phyloP scores from a whole-genome alignment of 2,888 invertebrate genomes.

The Meganola albula region DNA sequence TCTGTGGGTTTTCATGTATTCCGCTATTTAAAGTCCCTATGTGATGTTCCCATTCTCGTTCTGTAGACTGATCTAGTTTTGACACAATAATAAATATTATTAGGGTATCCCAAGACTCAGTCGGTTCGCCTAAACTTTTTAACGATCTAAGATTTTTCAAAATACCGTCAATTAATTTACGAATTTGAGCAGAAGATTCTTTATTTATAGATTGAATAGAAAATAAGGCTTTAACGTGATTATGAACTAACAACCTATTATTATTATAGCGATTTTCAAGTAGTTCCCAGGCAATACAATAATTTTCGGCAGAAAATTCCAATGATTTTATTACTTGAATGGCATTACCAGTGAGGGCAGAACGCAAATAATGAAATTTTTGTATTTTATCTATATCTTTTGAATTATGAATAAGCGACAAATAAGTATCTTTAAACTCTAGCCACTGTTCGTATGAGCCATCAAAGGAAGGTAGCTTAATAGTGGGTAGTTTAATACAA shows the following conservation, averaged over 20 bases:
- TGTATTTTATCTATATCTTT: background rate
- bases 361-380: background rate
- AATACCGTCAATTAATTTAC: background rate
- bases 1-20: too few relatives aligned
- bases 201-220: background rate
- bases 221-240: too few relatives aligned
- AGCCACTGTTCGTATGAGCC: too few relatives aligned
- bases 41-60: background rate
- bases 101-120: too few relatives aligned
- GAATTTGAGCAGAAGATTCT: background rate
- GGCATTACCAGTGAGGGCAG: background rate
- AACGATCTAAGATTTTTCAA: background rate
- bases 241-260: background rate
- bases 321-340: background rate
- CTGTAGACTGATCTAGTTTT: slow-evolving; percentile 7
- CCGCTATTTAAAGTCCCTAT: background rate
- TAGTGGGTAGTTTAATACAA: too few relatives aligned
- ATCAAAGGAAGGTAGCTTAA: too few relatives aligned
- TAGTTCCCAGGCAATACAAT: too few relatives aligned
- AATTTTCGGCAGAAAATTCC: background rate
- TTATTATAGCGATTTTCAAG: background rate
- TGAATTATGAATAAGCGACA: background rate
- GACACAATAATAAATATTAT: background rate
- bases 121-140: too few relatives aligned
- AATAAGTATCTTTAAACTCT: background rate